phyloP scores from a whole-genome alignment of 2,888 invertebrate genomes.

The Erynnis tages region DNA sequence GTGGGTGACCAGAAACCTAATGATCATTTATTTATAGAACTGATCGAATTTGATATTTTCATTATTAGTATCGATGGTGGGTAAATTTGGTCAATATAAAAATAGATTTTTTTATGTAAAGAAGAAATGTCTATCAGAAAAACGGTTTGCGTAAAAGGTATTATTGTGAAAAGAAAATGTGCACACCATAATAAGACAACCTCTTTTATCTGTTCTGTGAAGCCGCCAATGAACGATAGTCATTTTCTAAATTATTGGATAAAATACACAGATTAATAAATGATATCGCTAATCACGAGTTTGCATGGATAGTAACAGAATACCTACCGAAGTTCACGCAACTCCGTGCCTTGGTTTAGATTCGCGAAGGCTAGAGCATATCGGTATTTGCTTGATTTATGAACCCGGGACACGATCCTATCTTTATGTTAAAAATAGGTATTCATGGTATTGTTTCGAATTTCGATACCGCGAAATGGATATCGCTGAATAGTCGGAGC shows the following conservation, averaged over 20 bases:
- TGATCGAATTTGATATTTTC: too few species aligned
- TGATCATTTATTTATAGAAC: background rate
- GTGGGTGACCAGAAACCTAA: slow-evolving; percentile 15
- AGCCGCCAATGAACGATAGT: too few species aligned
- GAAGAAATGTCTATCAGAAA: too few species aligned
- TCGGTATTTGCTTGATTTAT: slow-evolving; percentile 25
- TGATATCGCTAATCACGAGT: background rate
- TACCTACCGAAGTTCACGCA: slow-evolving; percentile 2
- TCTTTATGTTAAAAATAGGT: slow-evolving; percentile 18
- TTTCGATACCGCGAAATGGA: slow-evolving; percentile 24
- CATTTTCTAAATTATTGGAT: background rate
- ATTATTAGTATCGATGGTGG: too few species aligned
- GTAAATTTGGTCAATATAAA: too few species aligned
- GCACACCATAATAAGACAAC: too few species aligned
- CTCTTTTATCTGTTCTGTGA: too few species aligned
- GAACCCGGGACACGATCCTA: slow-evolving; percentile 21
- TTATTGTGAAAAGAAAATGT: too few species aligned
- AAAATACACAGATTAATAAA: background rate
- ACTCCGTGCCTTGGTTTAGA: slow-evolving; percentile 9
- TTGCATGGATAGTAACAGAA: background rate
- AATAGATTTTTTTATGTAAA: too few species aligned
- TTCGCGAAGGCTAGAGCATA: slow-evolving; percentile 20
- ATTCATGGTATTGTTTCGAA: slow-evolving; percentile 10
- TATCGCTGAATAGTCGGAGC: slow-evolving; percentile 42
- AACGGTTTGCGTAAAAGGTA: too few species aligned